phyloP scores from a whole-genome alignment of 2,797 vertebrate genomes.

The Myotis planiceps region DNA sequence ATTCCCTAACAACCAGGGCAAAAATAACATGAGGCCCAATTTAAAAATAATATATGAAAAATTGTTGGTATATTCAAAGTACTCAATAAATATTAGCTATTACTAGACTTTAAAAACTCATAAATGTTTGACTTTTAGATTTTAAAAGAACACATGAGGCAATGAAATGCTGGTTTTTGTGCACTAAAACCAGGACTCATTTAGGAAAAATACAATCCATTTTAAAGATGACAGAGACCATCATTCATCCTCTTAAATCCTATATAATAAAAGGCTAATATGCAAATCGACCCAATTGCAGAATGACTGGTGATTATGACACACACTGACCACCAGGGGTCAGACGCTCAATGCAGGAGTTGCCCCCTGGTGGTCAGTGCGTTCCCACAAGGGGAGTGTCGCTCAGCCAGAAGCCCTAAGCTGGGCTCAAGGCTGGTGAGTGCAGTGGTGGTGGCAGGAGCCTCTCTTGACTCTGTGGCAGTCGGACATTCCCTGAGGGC shows the following conservation, averaged over 20 bases:
- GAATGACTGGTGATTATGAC: too few relatives aligned
- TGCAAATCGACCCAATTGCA: too few relatives aligned
- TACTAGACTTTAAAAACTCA: neutral
- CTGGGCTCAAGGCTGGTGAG: too few relatives aligned
- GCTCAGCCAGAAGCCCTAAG: too few relatives aligned
- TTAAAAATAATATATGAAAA: slow-evolving; percentile 17
- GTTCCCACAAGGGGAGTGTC: too few relatives aligned
- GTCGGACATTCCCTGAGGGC: too few relatives aligned
- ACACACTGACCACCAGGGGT: too few relatives aligned
- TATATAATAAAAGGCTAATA: too few relatives aligned
- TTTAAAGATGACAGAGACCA: neutral
- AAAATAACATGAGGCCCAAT: neutral
- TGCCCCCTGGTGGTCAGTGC: too few relatives aligned
- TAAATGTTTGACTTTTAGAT: neutral
- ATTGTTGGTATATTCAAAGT: neutral
- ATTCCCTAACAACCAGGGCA: neutral
- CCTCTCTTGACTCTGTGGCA: too few relatives aligned
- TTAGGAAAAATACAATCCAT: neutral
- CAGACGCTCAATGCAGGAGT: too few relatives aligned
- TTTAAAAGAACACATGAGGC: neutral
- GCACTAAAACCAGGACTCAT: neutral
- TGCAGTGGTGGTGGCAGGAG: too few relatives aligned
- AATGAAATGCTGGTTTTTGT: neutral
- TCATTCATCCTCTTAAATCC: neutral
- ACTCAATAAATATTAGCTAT: slow-evolving; percentile 15